phyloP scores from a whole-genome alignment of 1,140 invertebrate genomes.

The Drosophila arawakana region DNA sequence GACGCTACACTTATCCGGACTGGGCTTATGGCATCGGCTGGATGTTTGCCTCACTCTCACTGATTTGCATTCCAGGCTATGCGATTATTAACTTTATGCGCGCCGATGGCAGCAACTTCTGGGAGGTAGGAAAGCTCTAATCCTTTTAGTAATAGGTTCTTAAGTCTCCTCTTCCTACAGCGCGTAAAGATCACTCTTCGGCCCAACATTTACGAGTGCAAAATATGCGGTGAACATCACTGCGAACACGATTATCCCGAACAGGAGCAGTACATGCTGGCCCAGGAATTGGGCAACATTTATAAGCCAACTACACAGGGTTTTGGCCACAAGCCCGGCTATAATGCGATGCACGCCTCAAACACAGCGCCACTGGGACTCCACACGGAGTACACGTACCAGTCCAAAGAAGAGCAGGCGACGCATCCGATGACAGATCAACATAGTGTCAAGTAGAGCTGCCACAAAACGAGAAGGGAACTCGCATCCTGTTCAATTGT shows the following conservation, averaged over 20 bases:
- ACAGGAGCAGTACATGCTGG: slow-evolving; percentile 80
- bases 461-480: background rate
- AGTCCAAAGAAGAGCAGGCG: slow-evolving; percentile 47
- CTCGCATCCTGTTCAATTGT: slow-evolving; percentile 45
- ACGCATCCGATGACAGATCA: slow-evolving; percentile 39
- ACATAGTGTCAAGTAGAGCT: slow-evolving; percentile 38
- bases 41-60: slow-evolving; percentile 92
- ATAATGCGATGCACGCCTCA: slow-evolving; percentile 75
- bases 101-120: slow-evolving; percentile 89
- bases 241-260: slow-evolving; percentile 84
- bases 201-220: slow-evolving; percentile 87
- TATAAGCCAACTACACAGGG: slow-evolving; percentile 63
- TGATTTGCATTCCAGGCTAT: slow-evolving; percentile 94
- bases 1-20: slow-evolving; percentile 90
- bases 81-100: slow-evolving; percentile 90
- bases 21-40: slow-evolving; percentile 96
- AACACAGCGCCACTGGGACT: slow-evolving; percentile 29
- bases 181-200: slow-evolving; percentile 86
- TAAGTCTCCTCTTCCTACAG: slow-evolving; percentile 71
- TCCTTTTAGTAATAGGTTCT: background rate
- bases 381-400: slow-evolving; percentile 51
- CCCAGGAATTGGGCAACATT: slow-evolving; percentile 72
- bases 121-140: slow-evolving; percentile 87
- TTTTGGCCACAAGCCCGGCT: slow-evolving; percentile 54
- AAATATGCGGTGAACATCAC: slow-evolving; percentile 86